Evolutionary conservation across 2,888 invertebrate species (phyloP).

Genomic region (Dynastes tityus): DNA sequence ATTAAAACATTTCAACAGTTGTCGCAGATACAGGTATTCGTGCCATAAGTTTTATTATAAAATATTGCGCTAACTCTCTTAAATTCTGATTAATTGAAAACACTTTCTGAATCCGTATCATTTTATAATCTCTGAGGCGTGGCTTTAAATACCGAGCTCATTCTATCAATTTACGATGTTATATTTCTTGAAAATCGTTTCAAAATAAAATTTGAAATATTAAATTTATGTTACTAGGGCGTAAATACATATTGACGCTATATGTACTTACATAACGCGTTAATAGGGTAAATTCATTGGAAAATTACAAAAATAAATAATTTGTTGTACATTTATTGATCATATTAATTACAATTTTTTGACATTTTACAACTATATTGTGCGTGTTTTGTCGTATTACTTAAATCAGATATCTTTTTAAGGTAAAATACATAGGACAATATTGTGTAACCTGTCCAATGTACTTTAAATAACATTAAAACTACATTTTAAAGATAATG

Average conservation of each 20-base stretch:
- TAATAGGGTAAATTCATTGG: too few relatives aligned
- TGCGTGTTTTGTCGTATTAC: constrained; percentile 35
- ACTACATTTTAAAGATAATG: background rate
- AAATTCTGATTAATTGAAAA: constrained; percentile 23
- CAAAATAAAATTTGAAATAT: background rate
- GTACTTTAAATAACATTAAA: constrained; percentile 4
- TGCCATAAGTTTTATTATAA: background rate
- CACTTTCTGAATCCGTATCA: background rate
- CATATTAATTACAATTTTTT: background rate
- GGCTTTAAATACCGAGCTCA: background rate
- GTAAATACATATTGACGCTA: background rate
- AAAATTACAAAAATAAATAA: background rate
- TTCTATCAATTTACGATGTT: constrained; percentile 12
- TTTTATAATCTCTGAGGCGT: background rate
- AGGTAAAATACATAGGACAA: background rate
- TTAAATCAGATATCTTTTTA: background rate
- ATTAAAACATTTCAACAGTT: background rate
- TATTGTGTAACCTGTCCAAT: background rate
- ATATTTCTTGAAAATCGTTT: constrained; percentile 3
- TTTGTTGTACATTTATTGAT: constrained; percentile 14
- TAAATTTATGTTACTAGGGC: background rate
- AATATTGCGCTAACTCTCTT: background rate
- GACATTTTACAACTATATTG: constrained; percentile 30
- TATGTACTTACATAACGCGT: background rate
- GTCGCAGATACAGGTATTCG: background rate